Evolutionary conservation across 2,113 vertebrate genomes (phyloP), one percentile per base, ranked within the genome.

Genomic region (Syrmaticus mikado): DNA sequence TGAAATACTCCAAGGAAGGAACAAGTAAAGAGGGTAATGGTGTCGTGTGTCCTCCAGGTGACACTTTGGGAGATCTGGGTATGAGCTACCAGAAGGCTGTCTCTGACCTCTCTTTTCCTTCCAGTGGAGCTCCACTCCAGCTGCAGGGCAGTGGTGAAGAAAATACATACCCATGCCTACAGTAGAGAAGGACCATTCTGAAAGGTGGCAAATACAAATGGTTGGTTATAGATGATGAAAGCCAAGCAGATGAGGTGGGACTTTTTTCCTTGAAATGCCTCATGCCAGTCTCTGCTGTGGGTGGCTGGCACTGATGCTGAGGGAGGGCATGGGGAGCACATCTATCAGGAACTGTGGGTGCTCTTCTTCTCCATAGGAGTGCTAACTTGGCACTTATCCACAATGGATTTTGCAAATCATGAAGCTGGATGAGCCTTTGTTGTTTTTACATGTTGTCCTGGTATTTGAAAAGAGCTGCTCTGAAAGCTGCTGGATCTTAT

Each of bases 311-410:
- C 53, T 28, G 17, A 24, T 27, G 20, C 46, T 20, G 14, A 0
- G 1, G 28, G 20, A 22, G 22, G 1, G 8, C 34, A 71, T 0
- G 4, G 11, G 11, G 28, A 14, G 6, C 27, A 21, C 24, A 45
- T 16, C 5, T 43, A 2, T 0, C 13, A 13, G 71, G 27, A 11
- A 36, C 61, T 16, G 32, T 15, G 61, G 30, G 14, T 30, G n/a
- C 46, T 32, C 15, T 40, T 25, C 32, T 45, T 21, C 27, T 27
- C 20, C 8, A 6, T 13, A 14, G 27, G 4, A 67, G 6, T 32
- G 73, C 28, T 38, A 53, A 5, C 41, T 53, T 65, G 66, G 61
- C 55, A 19, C 17, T n/a, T 38, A 22, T 41, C 21, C 21, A 38
- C 38, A 18, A 72, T 15, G 20, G 30, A 5, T 76, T 75, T 90